Evolutionary conservation across 2,113 vertebrate genomes (phyloP), one percentile per base, ranked within the genome.

Genomic region (Brachionichthys hirsutus): DNA sequence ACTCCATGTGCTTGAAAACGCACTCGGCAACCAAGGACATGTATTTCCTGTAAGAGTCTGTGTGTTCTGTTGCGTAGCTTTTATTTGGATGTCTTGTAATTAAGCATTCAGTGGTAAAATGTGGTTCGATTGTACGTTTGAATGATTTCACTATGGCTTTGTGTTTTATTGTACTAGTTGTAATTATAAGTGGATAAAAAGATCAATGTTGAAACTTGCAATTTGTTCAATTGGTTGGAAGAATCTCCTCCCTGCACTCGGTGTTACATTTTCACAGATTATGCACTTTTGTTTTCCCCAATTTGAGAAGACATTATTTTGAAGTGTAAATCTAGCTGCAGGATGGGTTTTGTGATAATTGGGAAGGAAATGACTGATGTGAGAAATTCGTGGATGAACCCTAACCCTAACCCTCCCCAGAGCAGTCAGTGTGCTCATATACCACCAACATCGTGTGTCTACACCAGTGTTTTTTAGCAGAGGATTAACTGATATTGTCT

Each of bases 121-220:
- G 56, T 40, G 11, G 18, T 40, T 17, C 36, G 15, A 12, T 9
- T 42, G 12, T 16, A 8, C 38, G 40, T 54, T 12, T 64, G 53
- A 54, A 56, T 42, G 24, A 38, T 34, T 61, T 52, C 4, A 50
- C 24, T 24, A 11, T 50, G 6, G 22, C 55, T 59, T 54, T 67
- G 30, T 70, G 16, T 77, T 82, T 73, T 75, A n/a, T n/a, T 55
- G 58, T 71, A 65, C 64, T 69, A 59, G 49, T 61, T 62, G 58
- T 1, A 35, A 43, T 70, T 64, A 22, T 74, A 73, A 78, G 16
- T 54, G 68, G 40, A 73, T 75, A 6, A 30, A 76, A 69, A 65
- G 77, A 67, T 82, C 42, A 38, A 78, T 80, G 67, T 22, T 51
- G 14, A 47, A 51, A 46, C 34, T 56, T 0, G 42, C 17, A 20